Base-by-base conservation (phyloP, 1,140 invertebrate species). In the Zaprionus nigranus region DNA sequence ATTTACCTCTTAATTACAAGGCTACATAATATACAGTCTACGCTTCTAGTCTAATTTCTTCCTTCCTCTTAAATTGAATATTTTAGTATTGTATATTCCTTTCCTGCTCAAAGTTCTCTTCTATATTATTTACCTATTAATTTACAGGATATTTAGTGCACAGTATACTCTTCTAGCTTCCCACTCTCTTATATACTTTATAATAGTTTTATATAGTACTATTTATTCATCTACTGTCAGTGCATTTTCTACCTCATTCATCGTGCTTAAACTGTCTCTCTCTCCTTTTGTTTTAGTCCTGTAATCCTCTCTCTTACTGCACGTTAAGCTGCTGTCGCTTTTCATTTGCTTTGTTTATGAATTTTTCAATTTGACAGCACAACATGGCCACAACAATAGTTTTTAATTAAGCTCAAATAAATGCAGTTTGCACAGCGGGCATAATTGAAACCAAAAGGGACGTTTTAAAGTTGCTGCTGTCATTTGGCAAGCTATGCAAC, bases 361-460 rank as follows among this genome's bases (percentile, higher is more conserved):
- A 24, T 51, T 51, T 49, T 12, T 51, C 20, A 51, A 51, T 51
- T 24, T 51, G 46, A 51, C 17, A 22, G 20, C 46, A 4, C 46
- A 24, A 51, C 46, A 51, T 46, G n/a, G 46, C 46, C 17, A 51
- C 20, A 51, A 51, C 20, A 51, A 51, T 51, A 51, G 46, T 51
- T 51, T 51, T 51, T 51, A 46, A 51, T 51, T 51, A 51, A 51
- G 46, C 46, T 24, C 20, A 46, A 46, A 7, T 46, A 17, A 17
- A 46, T 7, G 40, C 40, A 46, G 20, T 72, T 34, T 38, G 53
- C 28, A 43, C 46, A 22, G 40, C 3, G 7, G 46, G 46, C 56
- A 66, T 65, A 79, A 73, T 68, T 60, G 56, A 61, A 75, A 81
- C 66, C n/a, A 46, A 86, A 81, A 66, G 40, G 67, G 24, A 9